Base-by-base conservation (phyloP, 2,888 invertebrate species). In the Brassicogethes aeneus region DNA sequence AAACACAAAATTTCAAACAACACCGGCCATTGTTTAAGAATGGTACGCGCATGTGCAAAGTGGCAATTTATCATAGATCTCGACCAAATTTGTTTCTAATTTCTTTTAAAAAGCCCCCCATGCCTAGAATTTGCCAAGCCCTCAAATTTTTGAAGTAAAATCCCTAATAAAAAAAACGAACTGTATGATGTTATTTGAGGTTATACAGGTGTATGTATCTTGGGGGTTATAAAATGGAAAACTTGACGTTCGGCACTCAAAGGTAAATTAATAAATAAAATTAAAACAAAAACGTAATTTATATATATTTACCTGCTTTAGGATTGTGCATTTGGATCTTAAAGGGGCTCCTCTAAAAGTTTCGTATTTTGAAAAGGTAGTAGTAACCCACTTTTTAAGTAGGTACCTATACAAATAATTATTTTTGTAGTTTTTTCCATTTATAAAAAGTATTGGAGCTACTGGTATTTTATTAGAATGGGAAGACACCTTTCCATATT, bases 401-500 rank as follows among this genome's bases (percentile, higher is more conserved):
- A 51, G 29, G 16, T 29, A 17, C 10, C 16, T 15, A 8, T 12
- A 35, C 16, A 33, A 44, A 5, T 10, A 40, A 35, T 23, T 13
- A 34, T 47, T 39, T 48, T 64, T 65, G 34, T 53, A 77, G 75
- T 64, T 85, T 42, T 77, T 82, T 56, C 75, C 77, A 12, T 64
- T 77, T 34, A 62, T 82, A 48, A 68, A 71, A 54, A 68, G 75
- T 61, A 77, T 84, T 73, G 85, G 89, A 15, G 86, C 83, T 0
- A 90, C 87, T 1, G 91, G 91, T 1, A 64, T 91, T 14, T 70
- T 91, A 8, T 56, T 91, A 32, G 91, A 91, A 69, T 91, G 90
- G 85, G 91, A 92, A 60, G 91, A 92, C 58, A 88, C 87, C 46
- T 92, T 91, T 66, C 91, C 91, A 0, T 91, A 85, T 63, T 70